These are phyloP conservation scores for Orthonyx spaldingii DNA, from an alignment of 2,113 vertebrate species.

Conservation along the genomic window DNA sequence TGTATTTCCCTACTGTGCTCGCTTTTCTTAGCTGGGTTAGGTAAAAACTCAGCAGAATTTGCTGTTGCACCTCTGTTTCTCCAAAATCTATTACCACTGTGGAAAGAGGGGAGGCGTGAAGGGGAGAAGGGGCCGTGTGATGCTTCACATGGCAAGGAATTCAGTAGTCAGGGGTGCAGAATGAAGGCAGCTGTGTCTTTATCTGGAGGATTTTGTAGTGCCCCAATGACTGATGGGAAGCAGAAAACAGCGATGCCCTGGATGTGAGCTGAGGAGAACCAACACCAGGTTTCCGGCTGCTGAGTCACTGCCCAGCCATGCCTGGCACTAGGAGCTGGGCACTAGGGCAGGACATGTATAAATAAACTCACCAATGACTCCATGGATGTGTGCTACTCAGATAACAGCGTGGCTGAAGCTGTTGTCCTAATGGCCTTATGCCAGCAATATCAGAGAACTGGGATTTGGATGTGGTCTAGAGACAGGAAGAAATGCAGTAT, in stretches of 20 bases:
- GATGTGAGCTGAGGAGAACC: neutral
- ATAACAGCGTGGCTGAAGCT: neutral
- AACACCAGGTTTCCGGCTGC: neutral
- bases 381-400: neutral
- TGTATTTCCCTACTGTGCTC: accelerated
- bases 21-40: neutral
- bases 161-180: too few species aligned
- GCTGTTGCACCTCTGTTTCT: neutral
- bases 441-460: neutral
- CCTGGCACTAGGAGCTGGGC: neutral
- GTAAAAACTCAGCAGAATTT: neutral
- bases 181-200: neutral
- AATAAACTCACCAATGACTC: neutral
- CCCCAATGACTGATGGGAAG: neutral
- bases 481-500: neutral
- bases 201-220: neutral
- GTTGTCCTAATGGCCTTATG: neutral
- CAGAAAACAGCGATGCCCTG: neutral
- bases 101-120: neutral
- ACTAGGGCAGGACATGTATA: accelerated
- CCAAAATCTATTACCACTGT: neutral
- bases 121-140: neutral
- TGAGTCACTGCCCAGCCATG: neutral
- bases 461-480: neutral
- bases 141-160: neutral